Percentiles rank a stretch among this genome's conserved stretches.
Evolutionary conservation across 2,113 vertebrate species (phyloP).

Genomic region (Menura novaehollandiae): DNA sequence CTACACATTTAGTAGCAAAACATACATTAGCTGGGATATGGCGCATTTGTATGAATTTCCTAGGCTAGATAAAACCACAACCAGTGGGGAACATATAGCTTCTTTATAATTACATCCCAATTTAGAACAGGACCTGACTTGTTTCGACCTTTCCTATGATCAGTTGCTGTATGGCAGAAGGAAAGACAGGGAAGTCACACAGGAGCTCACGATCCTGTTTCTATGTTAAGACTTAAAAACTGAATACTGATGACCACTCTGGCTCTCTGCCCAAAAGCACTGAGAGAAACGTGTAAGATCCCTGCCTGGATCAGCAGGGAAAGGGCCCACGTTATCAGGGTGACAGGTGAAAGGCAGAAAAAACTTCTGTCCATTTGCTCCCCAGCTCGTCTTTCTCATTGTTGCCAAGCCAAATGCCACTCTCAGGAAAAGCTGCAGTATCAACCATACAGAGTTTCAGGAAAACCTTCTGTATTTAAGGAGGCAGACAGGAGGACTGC

Average conservation of each 20-base stretch:
- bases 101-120: constrained; percentile 46
- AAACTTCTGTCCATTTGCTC: background rate
- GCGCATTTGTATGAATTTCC: constrained; percentile 1
- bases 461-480: background rate
- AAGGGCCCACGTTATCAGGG: background rate
- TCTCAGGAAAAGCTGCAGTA: background rate
- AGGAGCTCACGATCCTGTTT: fast-evolving
- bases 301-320: background rate
- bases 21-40: background rate
- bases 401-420: background rate
- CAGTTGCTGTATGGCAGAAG: background rate
- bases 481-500: background rate
- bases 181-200: background rate
- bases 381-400: background rate
- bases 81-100: background rate
- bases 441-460: background rate
- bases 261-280: background rate
- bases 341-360: background rate
- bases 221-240: background rate
- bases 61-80: constrained; percentile 30
- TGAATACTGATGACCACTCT: background rate
- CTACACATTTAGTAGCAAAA: background rate
- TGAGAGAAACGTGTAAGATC: background rate
- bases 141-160: background rate
- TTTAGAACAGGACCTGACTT: constrained; percentile 51